A percentile compares a stretch with the other conserved stretches of the same genome.
Evolutionary conservation across 2,797 vertebrate species (phyloP).

Genomic region (Cetoscarus ocellatus): DNA sequence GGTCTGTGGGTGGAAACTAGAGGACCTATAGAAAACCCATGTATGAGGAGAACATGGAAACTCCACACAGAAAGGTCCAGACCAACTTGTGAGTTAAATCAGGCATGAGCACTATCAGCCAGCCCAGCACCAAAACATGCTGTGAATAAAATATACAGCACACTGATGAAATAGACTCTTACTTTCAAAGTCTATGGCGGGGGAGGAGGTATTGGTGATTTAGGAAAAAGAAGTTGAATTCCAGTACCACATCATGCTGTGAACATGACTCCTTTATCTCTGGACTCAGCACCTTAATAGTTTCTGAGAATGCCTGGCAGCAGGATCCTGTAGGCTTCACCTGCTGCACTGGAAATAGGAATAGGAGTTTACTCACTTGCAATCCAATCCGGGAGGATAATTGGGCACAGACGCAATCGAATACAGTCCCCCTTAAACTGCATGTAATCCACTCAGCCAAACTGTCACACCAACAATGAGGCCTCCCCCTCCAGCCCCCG

Average conservation of each 20-base stretch:
- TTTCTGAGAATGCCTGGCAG: conserved; percentile 58
- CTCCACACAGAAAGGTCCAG: too few species aligned
- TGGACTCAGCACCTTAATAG: conserved; percentile 63
- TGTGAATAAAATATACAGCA: conserved; percentile 33
- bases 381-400: conserved; percentile 81
- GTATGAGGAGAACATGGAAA: too few species aligned
- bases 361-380: conserved; percentile 78
- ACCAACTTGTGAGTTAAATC: too few species aligned
- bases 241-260: conserved; percentile 45
- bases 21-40: too few species aligned
- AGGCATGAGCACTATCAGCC: too few species aligned
- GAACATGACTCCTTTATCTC: conserved; percentile 61
- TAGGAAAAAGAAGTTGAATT: conserved; percentile 21
- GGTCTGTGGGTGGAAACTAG: too few species aligned
- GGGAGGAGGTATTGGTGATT: not conserved
- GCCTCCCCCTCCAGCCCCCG: conserved; percentile 61
- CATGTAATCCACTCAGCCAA: conserved; percentile 86
- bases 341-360: conserved; percentile 76
- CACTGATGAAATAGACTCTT: conserved; percentile 25
- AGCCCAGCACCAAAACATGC: not conserved
- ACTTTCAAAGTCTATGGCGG: conserved; percentile 10
- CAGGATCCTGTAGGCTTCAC: conserved; percentile 65
- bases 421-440: conserved; percentile 81
- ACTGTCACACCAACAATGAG: conserved; percentile 83
- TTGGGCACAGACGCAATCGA: conserved; percentile 81